These are phyloP conservation scores for Thaumetopoea pityocampa DNA, from an alignment of 1,140 invertebrate genomes.

Conservation along the genomic window DNA sequence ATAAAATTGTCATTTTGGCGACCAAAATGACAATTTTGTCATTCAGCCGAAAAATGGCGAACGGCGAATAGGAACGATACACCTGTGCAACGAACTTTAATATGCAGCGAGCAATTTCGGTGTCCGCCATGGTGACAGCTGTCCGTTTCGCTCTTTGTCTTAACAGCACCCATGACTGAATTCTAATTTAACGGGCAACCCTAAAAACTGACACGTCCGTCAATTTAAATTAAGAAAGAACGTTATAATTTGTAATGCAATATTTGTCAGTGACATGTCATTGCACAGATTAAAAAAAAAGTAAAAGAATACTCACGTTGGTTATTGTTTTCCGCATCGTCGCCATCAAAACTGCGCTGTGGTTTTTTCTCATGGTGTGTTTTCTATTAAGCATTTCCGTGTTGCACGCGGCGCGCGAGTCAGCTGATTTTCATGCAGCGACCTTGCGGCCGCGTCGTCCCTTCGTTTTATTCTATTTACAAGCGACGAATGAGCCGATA, in stretches of 20 bases:
- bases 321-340: slow-evolving; percentile 25
- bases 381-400: slow-evolving; percentile 53
- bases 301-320: slow-evolving; percentile 43
- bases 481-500: slow-evolving; percentile 38
- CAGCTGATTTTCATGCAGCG: slow-evolving; percentile 69
- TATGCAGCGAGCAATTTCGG: slow-evolving; percentile 36
- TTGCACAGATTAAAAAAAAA: slow-evolving; percentile 6
- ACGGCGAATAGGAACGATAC: slow-evolving; percentile 38
- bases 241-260: slow-evolving; percentile 2
- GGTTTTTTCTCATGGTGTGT: slow-evolving; percentile 33
- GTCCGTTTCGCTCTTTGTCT: slow-evolving; percentile 30
- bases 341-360: slow-evolving; percentile 25
- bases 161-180: slow-evolving; percentile 13
- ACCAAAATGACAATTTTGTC: too few species aligned
- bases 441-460: slow-evolving; percentile 57
- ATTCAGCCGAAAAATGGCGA: slow-evolving; percentile 23
- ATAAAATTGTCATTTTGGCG: slow-evolving; percentile 8
- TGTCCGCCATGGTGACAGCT: slow-evolving; percentile 30
- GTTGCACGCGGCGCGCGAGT: slow-evolving; percentile 52
- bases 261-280: slow-evolving; percentile 10
- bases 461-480: slow-evolving; percentile 61
- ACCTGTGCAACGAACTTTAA: slow-evolving; percentile 48
- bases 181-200: slow-evolving; percentile 12
- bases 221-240: slow-evolving; percentile 10
- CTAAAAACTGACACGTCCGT: slow-evolving; percentile 13